Evolutionary conservation across 2,888 invertebrate species (phyloP).

Genomic region (Diploptera punctata): DNA sequence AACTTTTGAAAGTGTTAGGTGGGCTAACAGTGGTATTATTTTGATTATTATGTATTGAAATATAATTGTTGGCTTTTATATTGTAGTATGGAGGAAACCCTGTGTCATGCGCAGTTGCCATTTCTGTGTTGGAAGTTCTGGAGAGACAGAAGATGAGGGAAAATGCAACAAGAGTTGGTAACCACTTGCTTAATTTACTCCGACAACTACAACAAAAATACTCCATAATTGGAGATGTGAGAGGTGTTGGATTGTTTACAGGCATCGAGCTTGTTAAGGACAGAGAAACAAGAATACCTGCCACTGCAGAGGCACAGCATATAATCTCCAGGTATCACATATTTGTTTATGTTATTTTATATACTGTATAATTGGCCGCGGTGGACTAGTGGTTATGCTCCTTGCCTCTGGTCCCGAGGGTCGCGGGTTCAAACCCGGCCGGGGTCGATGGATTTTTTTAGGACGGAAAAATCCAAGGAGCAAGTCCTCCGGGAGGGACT

Average conservation of each 20-base stretch:
- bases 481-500: no score
- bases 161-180: slow-evolving; percentile 83
- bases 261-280: slow-evolving; percentile 92
- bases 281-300: slow-evolving; percentile 76
- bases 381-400: no score
- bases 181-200: slow-evolving; percentile 73
- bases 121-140: slow-evolving; percentile 93
- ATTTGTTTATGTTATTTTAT: no score
- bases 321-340: slow-evolving; percentile 74
- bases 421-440: no score
- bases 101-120: slow-evolving; percentile 95
- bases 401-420: no score
- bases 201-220: slow-evolving; percentile 75
- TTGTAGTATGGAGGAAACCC: slow-evolving; percentile 96
- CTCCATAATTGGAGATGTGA: slow-evolving; percentile 82
- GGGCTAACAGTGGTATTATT: no score
- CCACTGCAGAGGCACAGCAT: slow-evolving; percentile 80
- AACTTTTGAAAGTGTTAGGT: no score
- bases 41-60: no score
- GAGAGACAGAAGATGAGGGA: slow-evolving; percentile 85
- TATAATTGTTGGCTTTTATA: no score
- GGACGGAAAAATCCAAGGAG: no score
- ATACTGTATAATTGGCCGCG: no score
- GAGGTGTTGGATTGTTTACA: slow-evolving; percentile 93
- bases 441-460: no score